Conservation (phyloP, 1,140 invertebrate genomes). For the Leptestheria dahalacensis region DNA sequence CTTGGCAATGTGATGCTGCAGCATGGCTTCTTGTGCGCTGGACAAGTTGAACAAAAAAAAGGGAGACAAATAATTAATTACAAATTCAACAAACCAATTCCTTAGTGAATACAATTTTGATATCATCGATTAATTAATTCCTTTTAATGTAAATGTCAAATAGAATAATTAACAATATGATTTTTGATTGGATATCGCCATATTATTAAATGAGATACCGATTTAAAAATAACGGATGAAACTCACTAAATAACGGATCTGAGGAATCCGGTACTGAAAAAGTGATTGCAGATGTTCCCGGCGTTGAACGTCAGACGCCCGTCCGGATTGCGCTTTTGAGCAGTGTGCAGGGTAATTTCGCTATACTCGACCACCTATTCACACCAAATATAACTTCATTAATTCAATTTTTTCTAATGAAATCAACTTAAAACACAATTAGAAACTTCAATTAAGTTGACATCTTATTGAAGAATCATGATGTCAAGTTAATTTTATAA, state of each 20-base stretch:
- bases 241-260: slow-evolving; percentile 34
- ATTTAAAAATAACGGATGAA: too few relatives aligned
- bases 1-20: slow-evolving; percentile 88
- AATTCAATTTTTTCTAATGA: too few relatives aligned
- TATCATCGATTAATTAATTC: not conserved
- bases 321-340: slow-evolving; percentile 50
- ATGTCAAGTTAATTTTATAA: too few relatives aligned
- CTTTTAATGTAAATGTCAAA: not conserved
- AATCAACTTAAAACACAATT: not conserved
- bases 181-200: too few relatives aligned
- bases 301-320: slow-evolving; percentile 77
- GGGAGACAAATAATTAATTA: not conserved
- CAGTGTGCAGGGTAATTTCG: slow-evolving; percentile 76
- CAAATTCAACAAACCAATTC: too few relatives aligned
- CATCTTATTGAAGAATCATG: too few relatives aligned
- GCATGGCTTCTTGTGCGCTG: slow-evolving; percentile 40
- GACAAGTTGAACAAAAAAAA: too few relatives aligned
- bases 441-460: not conserved
- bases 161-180: too few relatives aligned
- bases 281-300: slow-evolving; percentile 98
- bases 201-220: too few relatives aligned
- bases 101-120: too few relatives aligned
- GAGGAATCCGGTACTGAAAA: slow-evolving; percentile 80
- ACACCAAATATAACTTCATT: not conserved
- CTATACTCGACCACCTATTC: slow-evolving; percentile 88